These are phyloP conservation scores for Atrina japonica DNA, from an alignment of 2,888 invertebrate genomes.

Conservation along the genomic window DNA sequence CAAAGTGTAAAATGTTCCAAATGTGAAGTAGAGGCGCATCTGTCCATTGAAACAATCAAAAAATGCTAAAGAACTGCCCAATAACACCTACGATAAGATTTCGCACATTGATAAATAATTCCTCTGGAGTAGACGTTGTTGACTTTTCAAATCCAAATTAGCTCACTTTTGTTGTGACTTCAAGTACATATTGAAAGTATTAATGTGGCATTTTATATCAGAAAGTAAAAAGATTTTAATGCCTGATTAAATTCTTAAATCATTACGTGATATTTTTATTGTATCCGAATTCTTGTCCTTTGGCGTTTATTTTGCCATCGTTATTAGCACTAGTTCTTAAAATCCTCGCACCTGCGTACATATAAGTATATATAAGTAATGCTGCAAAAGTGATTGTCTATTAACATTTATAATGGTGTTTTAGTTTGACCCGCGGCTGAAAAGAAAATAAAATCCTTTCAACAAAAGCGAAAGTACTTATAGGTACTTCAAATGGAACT, in stretches of 20 bases:
- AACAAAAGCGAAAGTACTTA: conserved; percentile 38
- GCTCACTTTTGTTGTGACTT: conserved; percentile 33
- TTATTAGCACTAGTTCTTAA: conserved; percentile 20
- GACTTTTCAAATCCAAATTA: conserved; percentile 49
- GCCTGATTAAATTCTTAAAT: conserved; percentile 37
- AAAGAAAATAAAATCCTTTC: conserved; percentile 21
- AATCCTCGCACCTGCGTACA: conserved; percentile 37
- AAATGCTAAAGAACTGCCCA: too few relatives aligned
- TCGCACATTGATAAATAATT: conserved; percentile 3
- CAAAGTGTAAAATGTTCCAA: too few relatives aligned
- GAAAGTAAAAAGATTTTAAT: conserved; percentile 36
- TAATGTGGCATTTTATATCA: conserved; percentile 30
- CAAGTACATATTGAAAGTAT: conserved; percentile 33
- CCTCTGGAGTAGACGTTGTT: conserved; percentile 30
- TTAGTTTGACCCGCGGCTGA: conserved; percentile 17
- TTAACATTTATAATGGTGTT: conserved; percentile 33
- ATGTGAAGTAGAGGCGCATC: too few relatives aligned
- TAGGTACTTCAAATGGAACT: conserved; percentile 33
- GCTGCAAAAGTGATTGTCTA: conserved; percentile 5
- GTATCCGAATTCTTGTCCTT: neutral
- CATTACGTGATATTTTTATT: conserved; percentile 1
- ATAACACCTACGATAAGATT: too few relatives aligned
- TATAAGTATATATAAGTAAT: conserved; percentile 34
- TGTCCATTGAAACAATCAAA: too few relatives aligned
- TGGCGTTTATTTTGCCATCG: conserved; percentile 23